A percentile compares a stretch with the other conserved stretches of the same genome.
phyloP scores from a whole-genome alignment of 2,888 invertebrate species.

The Gasteruption jaculator region DNA sequence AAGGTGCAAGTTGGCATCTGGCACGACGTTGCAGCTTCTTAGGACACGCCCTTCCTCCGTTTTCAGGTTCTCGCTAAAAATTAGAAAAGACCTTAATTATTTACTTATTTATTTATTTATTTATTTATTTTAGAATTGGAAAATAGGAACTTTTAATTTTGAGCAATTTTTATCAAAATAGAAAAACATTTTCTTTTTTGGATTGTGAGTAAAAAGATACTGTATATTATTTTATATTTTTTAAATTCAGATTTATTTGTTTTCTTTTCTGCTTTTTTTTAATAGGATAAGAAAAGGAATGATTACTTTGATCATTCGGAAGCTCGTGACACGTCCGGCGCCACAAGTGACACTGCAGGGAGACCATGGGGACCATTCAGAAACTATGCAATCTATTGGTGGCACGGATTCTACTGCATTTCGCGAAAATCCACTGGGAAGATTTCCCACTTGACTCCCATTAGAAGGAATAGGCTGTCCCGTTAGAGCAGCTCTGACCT shows the following conservation, averaged over 20 bases:
- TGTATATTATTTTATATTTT: slow-evolving; percentile 1
- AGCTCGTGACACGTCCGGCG: slow-evolving; percentile 63
- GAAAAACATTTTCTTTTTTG: too few species aligned
- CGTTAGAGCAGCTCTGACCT: slow-evolving; percentile 33
- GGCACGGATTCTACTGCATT: slow-evolving; percentile 19
- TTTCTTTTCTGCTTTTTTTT: too few species aligned
- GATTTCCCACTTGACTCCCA: background rate
- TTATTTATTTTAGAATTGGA: background rate
- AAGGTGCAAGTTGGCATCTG: slow-evolving; percentile 54
- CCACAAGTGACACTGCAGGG: slow-evolving; percentile 80
- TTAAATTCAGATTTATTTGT: too few species aligned
- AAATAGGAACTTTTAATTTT: too few species aligned
- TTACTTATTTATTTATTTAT: background rate
- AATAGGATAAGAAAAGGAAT: too few species aligned
- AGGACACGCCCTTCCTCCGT: slow-evolving; percentile 66
- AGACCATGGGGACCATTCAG: slow-evolving; percentile 81
- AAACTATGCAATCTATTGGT: slow-evolving; percentile 66
- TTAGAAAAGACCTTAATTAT: slow-evolving; percentile 1
- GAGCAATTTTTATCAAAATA: too few species aligned
- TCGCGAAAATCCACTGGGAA: slow-evolving; percentile 15
- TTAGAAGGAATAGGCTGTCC: slow-evolving; percentile 25
- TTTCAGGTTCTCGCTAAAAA: slow-evolving; percentile 56
- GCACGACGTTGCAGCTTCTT: slow-evolving; percentile 58
- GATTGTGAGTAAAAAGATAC: background rate
- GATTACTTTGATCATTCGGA: slow-evolving; percentile 61